Evolutionary conservation across 2,888 invertebrate species (phyloP).

Genomic region (Lutraria lutraria): DNA sequence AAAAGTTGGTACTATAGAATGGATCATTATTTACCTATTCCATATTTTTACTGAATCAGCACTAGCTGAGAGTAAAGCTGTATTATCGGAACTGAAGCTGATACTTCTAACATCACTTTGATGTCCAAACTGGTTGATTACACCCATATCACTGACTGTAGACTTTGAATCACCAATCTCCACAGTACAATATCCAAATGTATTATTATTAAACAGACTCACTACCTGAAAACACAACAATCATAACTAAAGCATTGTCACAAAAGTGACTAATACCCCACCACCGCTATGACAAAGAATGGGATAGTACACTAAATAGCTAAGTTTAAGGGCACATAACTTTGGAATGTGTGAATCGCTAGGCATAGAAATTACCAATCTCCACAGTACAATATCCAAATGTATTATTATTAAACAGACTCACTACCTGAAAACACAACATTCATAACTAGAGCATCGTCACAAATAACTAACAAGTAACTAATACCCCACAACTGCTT

Average conservation of each 20-base stretch:
- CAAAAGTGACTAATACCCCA: no score
- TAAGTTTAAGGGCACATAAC: no score
- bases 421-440: constrained; percentile 85
- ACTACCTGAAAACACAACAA: constrained; percentile 79
- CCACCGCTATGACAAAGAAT: no score
- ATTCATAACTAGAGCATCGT: neutral
- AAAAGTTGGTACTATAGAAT: no score
- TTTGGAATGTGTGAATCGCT: no score
- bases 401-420: constrained; percentile 91
- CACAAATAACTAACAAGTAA: no score
- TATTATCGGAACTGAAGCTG: constrained; percentile 95
- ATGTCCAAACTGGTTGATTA: constrained; percentile 93
- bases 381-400: constrained; percentile 90
- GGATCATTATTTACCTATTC: constrained; percentile 90
- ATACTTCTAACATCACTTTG: constrained; percentile 95
- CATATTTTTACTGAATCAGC: constrained; percentile 96
- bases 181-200: constrained; percentile 90
- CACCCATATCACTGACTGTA: constrained; percentile 56
- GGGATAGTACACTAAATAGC: no score
- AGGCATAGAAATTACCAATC: constrained; percentile 67
- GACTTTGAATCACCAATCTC: constrained; percentile 73
- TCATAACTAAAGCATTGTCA: neutral
- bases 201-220: constrained; percentile 91
- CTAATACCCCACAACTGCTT: no score
- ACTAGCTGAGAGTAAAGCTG: constrained; percentile 94